Percentiles rank a stretch among this genome's conserved stretches.
phyloP scores from a whole-genome alignment of 2,888 invertebrate genomes.

The Yponomeuta evonymella region DNA sequence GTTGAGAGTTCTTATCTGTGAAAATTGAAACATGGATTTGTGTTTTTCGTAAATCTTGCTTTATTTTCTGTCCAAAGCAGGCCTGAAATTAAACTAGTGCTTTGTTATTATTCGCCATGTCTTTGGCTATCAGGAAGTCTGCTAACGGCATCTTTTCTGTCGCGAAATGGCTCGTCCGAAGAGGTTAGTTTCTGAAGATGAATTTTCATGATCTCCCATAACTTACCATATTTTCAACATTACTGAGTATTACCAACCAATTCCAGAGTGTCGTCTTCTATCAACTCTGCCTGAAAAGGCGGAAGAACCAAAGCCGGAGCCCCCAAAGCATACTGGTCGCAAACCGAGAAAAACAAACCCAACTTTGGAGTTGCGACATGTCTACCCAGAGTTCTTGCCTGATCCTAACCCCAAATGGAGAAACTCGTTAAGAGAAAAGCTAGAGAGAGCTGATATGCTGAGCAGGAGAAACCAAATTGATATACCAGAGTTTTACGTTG shows the following conservation, averaged over 20 bases:
- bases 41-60: background rate
- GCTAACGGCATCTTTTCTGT: constrained; percentile 36
- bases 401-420: constrained; percentile 86
- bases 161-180: constrained; percentile 54
- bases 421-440: constrained; percentile 87
- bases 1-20: background rate
- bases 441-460: constrained; percentile 96
- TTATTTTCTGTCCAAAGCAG: background rate
- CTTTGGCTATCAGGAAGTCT: constrained; percentile 47
- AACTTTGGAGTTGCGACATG: constrained; percentile 77
- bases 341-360: constrained; percentile 32
- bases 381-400: constrained; percentile 95
- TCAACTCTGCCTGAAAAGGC: constrained; percentile 50
- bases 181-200: constrained; percentile 46
- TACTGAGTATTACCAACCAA: background rate
- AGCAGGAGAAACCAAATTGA: constrained; percentile 86
- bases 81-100: background rate
- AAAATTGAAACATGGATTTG: background rate
- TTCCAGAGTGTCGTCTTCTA: constrained; percentile 48
- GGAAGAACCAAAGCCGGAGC: constrained; percentile 25
- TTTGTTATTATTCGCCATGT: constrained; percentile 33
- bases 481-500: constrained; percentile 99
- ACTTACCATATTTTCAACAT: background rate
- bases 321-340: constrained; percentile 29
- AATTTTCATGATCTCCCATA: background rate